Base-by-base conservation (phyloP, 2,113 vertebrate genomes). In the Ictalurus punctatus region DNA sequence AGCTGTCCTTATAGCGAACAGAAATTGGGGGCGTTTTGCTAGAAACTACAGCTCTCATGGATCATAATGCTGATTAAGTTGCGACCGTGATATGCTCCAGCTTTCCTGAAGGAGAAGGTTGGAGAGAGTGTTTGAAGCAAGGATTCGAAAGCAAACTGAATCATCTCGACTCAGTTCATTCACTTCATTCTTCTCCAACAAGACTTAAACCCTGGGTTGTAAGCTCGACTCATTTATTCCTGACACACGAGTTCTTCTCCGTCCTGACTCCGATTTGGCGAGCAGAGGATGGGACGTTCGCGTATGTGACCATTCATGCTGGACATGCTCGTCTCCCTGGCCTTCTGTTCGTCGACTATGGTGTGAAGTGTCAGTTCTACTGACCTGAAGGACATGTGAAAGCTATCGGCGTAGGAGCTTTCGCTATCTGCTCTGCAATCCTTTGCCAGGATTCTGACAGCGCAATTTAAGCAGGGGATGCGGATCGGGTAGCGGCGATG, bases 251-350 rank as follows among this genome's bases (percentile, higher is more conserved):
- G 37, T 54, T 79, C 44, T 44, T 44, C n/a, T 34, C 34, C 61
- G 17, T 82, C 61, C 52, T 48, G 37, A 80, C 37, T 88, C 78
- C 14, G 54, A n/a, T 54, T 52, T 16, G 44, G 44, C 7, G 25
- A 56, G 25, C 48, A 30, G 48, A 78, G 52, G 52, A 80, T 17
- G 78, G 78, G 7, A n/a, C 25, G 17, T 52, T 52, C 48, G 0
- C 48, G 4, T 4, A n/a, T 7, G 25, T 17, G 27, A 8, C 27
- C 48, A 17, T 56, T 80, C 78, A 76, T 71, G 63, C 81, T 85
- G 85, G 85, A 89, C 52, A 56, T 30, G 27, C 54, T 81, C 27
- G 27, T 85, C 84, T 82, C 30, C 40, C 54, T 80, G 12, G 88
- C 73, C 73, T 90, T 71, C 34, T 34, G 14, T 21, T 73, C 69